Conservation (phyloP, 2,888 invertebrate species). For the Pimpla rufipes region DNA sequence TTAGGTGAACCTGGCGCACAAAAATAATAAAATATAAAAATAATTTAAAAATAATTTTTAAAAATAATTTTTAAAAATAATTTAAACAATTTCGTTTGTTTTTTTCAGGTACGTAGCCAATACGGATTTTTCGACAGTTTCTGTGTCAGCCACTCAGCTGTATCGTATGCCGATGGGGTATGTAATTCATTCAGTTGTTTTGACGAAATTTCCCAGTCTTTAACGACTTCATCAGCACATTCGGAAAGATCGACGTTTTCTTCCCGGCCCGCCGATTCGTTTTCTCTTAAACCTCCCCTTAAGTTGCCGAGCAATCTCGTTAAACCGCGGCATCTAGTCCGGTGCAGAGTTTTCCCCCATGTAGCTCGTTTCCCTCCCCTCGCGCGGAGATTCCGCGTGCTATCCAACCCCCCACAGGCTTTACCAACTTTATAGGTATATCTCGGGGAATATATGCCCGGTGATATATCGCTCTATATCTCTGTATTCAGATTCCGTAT, state of each 20-base stretch:
- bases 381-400: slow-evolving; percentile 22
- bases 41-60: too few species aligned
- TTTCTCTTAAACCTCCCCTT: background rate
- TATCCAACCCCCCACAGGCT: slow-evolving; percentile 22
- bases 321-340: slow-evolving; percentile 20
- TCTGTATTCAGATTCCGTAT: slow-evolving; percentile 26
- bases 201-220: background rate
- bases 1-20: too few species aligned
- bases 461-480: slow-evolving; percentile 30
- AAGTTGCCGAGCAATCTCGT: slow-evolving; percentile 35
- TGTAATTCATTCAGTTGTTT: background rate
- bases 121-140: background rate
- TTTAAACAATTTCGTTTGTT: background rate
- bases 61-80: too few species aligned
- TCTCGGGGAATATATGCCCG: background rate
- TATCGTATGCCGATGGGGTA: background rate
- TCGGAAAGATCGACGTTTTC: slow-evolving; percentile 40
- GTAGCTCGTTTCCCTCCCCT: slow-evolving; percentile 9
- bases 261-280: background rate
- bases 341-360: background rate
- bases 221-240: slow-evolving; percentile 34
- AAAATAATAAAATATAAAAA: too few species aligned
- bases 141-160: background rate
- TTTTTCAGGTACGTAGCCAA: slow-evolving; percentile 23
- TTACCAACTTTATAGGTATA: slow-evolving; percentile 33